phyloP scores from a whole-genome alignment of 1,140 invertebrate genomes.

The Orussus abietinus region DNA sequence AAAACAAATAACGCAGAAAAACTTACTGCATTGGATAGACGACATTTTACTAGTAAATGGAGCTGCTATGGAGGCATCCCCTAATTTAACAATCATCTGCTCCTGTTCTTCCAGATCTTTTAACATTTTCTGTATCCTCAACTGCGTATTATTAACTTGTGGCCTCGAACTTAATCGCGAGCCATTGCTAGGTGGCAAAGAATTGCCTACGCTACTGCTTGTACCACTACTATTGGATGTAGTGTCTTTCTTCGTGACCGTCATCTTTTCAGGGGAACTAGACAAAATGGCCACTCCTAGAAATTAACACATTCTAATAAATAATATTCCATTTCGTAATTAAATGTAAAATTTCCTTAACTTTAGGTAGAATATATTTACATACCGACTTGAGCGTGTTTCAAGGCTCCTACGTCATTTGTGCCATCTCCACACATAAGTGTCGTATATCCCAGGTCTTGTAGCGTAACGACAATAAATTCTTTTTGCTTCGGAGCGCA shows the following conservation, averaged over 20 bases:
- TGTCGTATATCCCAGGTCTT: conserved; percentile 82
- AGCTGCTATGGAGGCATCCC: conserved; percentile 98
- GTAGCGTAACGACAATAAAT: conserved; percentile 85
- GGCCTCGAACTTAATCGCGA: no score
- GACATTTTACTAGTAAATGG: conserved; percentile 98
- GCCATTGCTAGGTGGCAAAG: no score
- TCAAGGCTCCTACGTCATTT: conserved; percentile 99
- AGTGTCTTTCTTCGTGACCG: no score
- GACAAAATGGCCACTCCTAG: conserved; percentile 83
- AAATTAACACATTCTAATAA: conserved; percentile 25
- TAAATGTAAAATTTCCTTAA: not conserved
- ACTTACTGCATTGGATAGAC: conserved; percentile 92
- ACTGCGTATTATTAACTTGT: conserved; percentile 44
- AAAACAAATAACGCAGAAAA: no score
- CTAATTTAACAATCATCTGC: conserved; percentile 86
- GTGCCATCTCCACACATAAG: conserved; percentile 99
- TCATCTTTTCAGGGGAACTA: conserved; percentile 80
- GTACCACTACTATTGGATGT: no score
- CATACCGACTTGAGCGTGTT: conserved; percentile 93
- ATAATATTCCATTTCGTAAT: not conserved
- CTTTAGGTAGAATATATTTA: conserved; percentile 10
- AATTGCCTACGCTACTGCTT: no score
- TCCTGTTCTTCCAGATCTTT: conserved; percentile 93
- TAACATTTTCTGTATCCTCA: conserved; percentile 71
- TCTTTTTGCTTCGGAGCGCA: conserved; percentile 98